phyloP scores from a whole-genome alignment of 2,113 vertebrate genomes.

The Capricornis sumatraensis region DNA sequence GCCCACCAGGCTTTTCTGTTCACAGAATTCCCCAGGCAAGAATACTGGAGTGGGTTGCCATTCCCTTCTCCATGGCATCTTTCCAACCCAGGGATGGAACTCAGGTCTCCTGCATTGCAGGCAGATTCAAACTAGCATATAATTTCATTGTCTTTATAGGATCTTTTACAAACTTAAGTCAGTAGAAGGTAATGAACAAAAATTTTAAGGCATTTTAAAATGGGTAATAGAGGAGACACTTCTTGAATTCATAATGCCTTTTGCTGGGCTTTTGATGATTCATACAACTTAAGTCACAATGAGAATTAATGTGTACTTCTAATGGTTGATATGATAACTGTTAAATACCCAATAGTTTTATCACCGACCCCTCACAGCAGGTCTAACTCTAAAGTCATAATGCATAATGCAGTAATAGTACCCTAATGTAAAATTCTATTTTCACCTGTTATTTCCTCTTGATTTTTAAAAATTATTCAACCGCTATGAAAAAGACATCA shows the following conservation, averaged over 20 bases:
- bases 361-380: not conserved
- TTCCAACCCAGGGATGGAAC: not conserved
- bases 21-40: not conserved
- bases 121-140: not conserved
- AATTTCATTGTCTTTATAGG: conserved; percentile 41
- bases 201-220: conserved; percentile 23
- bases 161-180: conserved; percentile 13
- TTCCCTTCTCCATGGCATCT: not conserved
- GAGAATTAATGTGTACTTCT: not conserved
- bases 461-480: not conserved
- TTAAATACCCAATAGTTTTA: not conserved
- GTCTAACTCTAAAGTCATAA: not conserved
- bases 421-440: not conserved
- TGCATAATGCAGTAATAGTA: not conserved
- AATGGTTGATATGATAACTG: not conserved
- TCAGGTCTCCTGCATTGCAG: not conserved
- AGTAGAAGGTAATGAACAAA: not conserved
- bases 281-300: not conserved
- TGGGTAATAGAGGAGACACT: not conserved
- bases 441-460: conserved; percentile 3
- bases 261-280: not conserved
- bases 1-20: not conserved
- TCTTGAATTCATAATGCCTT: not conserved
- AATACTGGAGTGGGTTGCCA: not conserved
- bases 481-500: not conserved